Conservation (phyloP, 2,888 invertebrate genomes). For the Tachina grossa region DNA sequence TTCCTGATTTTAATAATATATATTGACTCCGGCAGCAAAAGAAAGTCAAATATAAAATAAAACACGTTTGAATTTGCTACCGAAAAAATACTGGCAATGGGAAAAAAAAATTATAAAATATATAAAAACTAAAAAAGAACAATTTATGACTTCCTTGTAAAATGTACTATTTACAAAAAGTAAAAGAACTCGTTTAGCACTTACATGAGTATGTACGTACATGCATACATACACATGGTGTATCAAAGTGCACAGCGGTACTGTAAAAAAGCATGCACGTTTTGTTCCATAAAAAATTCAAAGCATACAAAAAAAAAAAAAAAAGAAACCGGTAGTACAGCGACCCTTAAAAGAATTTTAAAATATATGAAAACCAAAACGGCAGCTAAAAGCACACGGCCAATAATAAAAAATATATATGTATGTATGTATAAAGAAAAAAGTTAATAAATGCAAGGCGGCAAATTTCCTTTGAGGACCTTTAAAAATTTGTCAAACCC, state of each 20-base stretch:
- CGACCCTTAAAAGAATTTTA: conserved; percentile 62
- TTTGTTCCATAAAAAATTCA: conserved; percentile 39
- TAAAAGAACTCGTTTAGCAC: conserved; percentile 32
- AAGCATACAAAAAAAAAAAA: conserved; percentile 55
- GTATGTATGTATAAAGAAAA: not conserved
- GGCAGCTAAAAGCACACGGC: conserved; percentile 45
- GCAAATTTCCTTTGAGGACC: conserved; percentile 73
- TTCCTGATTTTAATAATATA: conserved; percentile 56
- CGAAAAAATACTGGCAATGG: conserved; percentile 37
- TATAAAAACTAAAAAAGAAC: conserved; percentile 44
- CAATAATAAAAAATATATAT: conserved; percentile 9
- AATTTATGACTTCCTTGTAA: conserved; percentile 75
- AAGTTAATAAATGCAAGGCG: conserved; percentile 63
- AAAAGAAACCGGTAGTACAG: conserved; percentile 62
- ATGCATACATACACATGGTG: conserved; percentile 4
- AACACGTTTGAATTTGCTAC: conserved; percentile 52
- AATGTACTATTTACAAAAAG: conserved; percentile 39
- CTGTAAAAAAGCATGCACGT: conserved; percentile 26
- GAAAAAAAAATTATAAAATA: conserved; percentile 35
- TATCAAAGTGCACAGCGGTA: conserved; percentile 8
- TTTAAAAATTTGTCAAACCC: conserved; percentile 75
- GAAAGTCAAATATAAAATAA: conserved; percentile 39
- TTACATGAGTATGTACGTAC: conserved; percentile 6
- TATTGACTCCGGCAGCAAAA: conserved; percentile 27
- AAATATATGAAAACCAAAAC: conserved; percentile 42